Evolutionary conservation across 2,113 vertebrate genomes (phyloP).

Genomic region (Bujurquina vittata): DNA sequence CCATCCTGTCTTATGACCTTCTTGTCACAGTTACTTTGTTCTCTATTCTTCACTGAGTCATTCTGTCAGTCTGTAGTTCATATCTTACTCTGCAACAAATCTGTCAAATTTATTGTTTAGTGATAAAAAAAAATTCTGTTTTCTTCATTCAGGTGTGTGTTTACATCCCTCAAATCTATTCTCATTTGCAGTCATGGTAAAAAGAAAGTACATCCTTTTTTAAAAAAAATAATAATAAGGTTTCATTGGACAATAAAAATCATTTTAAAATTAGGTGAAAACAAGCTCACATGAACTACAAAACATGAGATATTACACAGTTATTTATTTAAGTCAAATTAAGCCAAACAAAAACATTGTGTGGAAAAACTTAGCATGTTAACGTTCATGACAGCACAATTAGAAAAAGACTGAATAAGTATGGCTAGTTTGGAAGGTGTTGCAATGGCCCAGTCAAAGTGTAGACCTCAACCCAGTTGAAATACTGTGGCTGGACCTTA

Average conservation of each 20-base stretch:
- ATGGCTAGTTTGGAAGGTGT: not conserved
- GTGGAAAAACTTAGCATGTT: not conserved
- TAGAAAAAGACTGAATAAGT: not conserved
- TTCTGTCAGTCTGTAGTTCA: not conserved
- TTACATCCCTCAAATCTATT: not conserved
- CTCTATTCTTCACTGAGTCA: not conserved
- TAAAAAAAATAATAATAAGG: too few relatives aligned
- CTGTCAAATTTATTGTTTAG: not conserved
- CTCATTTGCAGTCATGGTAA: not conserved
- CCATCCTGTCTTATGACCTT: constrained; percentile 28
- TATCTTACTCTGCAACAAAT: not conserved
- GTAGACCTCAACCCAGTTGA: not conserved
- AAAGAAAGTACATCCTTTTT: rapidly evolving
- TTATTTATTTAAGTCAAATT: not conserved
- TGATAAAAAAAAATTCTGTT: not conserved
- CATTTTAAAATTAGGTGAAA: not conserved
- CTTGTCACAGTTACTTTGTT: not conserved
- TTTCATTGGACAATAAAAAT: not conserved
- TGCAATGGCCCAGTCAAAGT: not conserved
- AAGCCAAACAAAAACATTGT: not conserved
- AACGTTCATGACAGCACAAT: not conserved
- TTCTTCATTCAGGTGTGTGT: not conserved
- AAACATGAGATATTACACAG: not conserved
- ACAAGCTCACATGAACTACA: not conserved
- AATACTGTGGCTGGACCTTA: not conserved